Base-by-base conservation (phyloP, 2,888 invertebrate genomes). In the Crepidodera aurea region DNA sequence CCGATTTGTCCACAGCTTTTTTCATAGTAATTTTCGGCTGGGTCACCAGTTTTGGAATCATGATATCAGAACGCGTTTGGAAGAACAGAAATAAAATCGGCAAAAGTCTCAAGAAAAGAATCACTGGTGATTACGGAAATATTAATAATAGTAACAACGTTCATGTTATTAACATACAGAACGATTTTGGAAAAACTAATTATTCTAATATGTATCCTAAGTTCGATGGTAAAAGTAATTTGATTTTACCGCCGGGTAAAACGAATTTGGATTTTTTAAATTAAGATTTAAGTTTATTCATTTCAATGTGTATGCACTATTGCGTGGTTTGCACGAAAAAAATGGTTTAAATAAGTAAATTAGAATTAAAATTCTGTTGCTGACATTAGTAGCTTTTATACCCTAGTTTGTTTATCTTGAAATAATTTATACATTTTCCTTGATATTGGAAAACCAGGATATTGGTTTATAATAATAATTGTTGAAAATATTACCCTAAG, bases 1-100 rank as follows among this genome's bases (percentile, higher is more conserved):
- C 84, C 0, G 87, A 88, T 70, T 86, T 88, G 0, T 83, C 83
- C 55, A 86, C 86, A 0, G 87, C 87, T 0, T 83, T 82, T 64
- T 73, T 75, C n/a, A 74, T 83, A 15, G 72, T 87, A 1, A 68
- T 81, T 0, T 71, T 81, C 2, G 88, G 87, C 2, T 76, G 84
- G 6, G 19, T 78, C 0, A 69, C 69, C 0, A 76, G 79, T 0
- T 46, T 71, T 5, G 12, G 62, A 3, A 27, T 68, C 0, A 15
- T 69, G 12, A 53, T 65, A 4, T n/a, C 44, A 2, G 74, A 74
- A 59, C 67, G 65, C 40, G 1, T 70, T 16, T 74, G 73, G 70
- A 67, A 67, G 19, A 64, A 62, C 15, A 66, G 58, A 15, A 46
- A 27, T 12, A 32, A 8, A n/a, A 44, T 73, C 13, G 57, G 40